A percentile compares a stretch with the other conserved stretches of the same genome.
phyloP scores from a whole-genome alignment of 2,797 vertebrate species.

The Urophycis tenuis region DNA sequence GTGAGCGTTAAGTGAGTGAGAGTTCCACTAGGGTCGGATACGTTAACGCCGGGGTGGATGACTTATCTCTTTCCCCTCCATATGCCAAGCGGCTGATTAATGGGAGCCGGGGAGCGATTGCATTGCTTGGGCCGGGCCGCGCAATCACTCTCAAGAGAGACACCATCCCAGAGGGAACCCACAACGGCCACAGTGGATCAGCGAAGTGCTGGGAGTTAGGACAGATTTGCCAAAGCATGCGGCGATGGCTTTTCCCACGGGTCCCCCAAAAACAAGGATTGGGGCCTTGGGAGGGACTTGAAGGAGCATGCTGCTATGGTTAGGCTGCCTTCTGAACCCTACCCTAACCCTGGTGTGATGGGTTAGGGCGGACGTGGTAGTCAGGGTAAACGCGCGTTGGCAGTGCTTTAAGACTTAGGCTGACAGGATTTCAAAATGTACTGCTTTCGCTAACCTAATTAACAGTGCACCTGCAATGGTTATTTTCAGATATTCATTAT shows the following conservation, averaged over 20 bases:
- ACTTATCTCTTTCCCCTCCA: neutral
- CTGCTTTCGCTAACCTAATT: neutral
- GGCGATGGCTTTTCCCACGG: conserved; percentile 39
- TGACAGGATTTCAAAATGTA: neutral
- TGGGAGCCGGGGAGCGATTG: neutral
- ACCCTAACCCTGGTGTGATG: neutral
- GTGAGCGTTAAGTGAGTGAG: neutral
- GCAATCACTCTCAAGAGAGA: neutral
- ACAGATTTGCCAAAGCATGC: conserved; percentile 34
- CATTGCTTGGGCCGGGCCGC: neutral
- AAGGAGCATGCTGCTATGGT: too few relatives aligned
- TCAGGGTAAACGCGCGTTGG: neutral
- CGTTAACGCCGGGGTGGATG: neutral
- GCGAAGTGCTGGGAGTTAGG: neutral
- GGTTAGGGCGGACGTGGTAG: neutral
- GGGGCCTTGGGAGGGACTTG: conserved; percentile 31
- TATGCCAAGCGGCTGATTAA: neutral
- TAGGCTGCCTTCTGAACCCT: too few relatives aligned
- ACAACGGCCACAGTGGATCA: neutral
- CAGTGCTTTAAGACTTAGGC: too few relatives aligned
- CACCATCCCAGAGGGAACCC: neutral
- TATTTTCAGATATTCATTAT: neutral
- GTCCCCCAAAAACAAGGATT: conserved; percentile 46
- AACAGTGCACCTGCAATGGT: neutral
- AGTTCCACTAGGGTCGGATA: neutral